Percentiles rank a stretch among this genome's conserved stretches.
Evolutionary conservation across 2,797 vertebrate genomes (phyloP).

Genomic region (Paratrypauchen microcephalus): DNA sequence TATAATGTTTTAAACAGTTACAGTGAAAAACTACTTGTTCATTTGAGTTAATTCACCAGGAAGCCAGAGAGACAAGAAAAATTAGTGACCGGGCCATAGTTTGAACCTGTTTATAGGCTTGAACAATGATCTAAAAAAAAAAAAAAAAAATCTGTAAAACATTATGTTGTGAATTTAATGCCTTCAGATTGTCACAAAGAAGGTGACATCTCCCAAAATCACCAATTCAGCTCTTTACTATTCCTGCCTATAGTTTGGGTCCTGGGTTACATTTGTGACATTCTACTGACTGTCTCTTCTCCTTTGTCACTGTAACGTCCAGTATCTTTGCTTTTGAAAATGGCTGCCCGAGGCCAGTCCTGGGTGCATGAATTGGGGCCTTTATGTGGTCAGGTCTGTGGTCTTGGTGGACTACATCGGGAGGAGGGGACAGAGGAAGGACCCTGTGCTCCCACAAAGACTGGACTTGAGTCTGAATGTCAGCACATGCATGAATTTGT

Average conservation of each 20-base stretch:
- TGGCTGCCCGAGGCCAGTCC: background rate
- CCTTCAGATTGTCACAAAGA: too few species aligned
- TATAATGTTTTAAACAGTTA: too few species aligned
- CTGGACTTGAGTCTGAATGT: slow-evolving; percentile 59
- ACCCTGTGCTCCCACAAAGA: slow-evolving; percentile 56
- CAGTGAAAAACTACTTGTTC: too few species aligned
- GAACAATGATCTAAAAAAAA: too few species aligned
- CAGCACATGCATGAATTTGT: slow-evolving; percentile 61
- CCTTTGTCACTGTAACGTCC: background rate
- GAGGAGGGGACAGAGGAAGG: slow-evolving; percentile 17
- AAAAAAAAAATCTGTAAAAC: too few species aligned
- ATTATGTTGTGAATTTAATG: too few species aligned
- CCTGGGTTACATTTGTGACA: background rate
- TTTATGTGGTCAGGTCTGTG: slow-evolving; percentile 38
- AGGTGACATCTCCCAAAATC: too few species aligned
- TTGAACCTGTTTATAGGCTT: too few species aligned
- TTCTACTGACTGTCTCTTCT: background rate
- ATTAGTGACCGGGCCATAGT: too few species aligned
- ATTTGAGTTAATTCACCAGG: too few species aligned
- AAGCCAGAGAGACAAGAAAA: too few species aligned
- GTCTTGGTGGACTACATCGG: slow-evolving; percentile 12
- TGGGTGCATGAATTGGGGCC: slow-evolving; percentile 39
- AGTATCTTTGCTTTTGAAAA: slow-evolving; percentile 32
- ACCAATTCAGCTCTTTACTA: background rate
- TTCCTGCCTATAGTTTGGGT: background rate